phyloP scores from a whole-genome alignment of 2,888 invertebrate genomes.

The Disparrhopalites patrizii region DNA sequence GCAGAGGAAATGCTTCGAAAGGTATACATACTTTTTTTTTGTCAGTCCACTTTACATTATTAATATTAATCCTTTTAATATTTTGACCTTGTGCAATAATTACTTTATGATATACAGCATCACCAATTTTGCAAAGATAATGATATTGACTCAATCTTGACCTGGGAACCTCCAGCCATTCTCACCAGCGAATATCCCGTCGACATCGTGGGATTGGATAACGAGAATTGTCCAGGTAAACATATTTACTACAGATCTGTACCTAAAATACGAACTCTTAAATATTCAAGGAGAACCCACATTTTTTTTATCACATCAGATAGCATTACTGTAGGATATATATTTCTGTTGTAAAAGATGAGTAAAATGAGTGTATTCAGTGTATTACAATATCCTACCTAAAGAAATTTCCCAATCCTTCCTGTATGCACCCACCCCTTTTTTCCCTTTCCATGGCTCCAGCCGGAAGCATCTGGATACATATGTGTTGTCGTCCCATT shows the following conservation, averaged over 20 bases:
- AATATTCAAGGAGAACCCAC: neutral
- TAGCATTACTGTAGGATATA: no score
- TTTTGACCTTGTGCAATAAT: neutral
- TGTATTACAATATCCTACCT: no score
- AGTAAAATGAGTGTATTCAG: no score
- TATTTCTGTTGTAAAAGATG: no score
- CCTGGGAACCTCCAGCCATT: conserved; percentile 14
- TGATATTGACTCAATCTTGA: conserved; percentile 14
- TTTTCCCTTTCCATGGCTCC: no score
- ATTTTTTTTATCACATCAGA: no score
- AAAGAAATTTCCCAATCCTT: no score
- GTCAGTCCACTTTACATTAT: no score
- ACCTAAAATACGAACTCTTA: neutral
- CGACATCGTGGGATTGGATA: conserved; percentile 20
- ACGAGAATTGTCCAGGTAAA: conserved; percentile 18
- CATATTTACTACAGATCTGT: neutral
- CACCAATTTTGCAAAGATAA: conserved; percentile 2
- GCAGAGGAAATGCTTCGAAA: conserved; percentile 12
- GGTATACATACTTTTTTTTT: no score
- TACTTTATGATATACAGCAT: conserved; percentile 9
- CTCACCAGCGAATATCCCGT: conserved; percentile 2
- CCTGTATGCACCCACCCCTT: no score
- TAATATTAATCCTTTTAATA: neutral
- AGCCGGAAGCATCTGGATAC: no score
- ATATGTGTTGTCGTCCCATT: no score